Percentiles rank a stretch among this genome's conserved stretches.
phyloP scores from a whole-genome alignment of 2,113 vertebrate species.

The Scartelaos histophorus region DNA sequence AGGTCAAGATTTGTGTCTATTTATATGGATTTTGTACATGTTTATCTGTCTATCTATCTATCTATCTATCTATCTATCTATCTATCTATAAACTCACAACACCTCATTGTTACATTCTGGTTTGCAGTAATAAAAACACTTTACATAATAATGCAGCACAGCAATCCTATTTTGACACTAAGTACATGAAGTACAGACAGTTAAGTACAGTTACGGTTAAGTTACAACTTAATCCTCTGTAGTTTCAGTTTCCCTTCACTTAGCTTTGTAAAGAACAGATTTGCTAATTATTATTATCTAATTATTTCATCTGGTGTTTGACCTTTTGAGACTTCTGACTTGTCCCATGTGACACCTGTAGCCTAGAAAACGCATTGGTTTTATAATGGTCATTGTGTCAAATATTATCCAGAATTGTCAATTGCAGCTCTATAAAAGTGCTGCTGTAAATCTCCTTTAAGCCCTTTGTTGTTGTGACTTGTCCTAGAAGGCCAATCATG shows the following conservation, averaged over 20 bases:
- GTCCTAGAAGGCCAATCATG: slow-evolving; percentile 46
- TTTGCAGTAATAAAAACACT: no score
- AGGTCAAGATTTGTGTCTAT: no score
- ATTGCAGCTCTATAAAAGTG: not conserved
- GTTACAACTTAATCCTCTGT: not conserved
- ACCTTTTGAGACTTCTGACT: not conserved
- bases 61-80: no score
- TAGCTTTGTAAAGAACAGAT: not conserved
- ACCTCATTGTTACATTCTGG: no score
- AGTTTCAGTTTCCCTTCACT: not conserved
- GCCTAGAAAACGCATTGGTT: not conserved
- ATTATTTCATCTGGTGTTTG: not conserved
- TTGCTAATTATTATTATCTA: not conserved
- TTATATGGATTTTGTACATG: no score
- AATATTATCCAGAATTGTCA: not conserved
- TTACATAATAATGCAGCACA: no score
- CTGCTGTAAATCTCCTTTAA: slow-evolving; percentile 22
- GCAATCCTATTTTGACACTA: no score
- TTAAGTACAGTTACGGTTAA: no score
- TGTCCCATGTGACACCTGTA: not conserved
- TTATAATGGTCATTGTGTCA: not conserved
- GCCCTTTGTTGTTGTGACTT: slow-evolving; percentile 45
- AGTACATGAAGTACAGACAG: no score
- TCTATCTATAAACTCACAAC: no score
- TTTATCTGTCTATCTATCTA: no score